These are phyloP conservation scores for Halichoerus grypus DNA, from an alignment of 2,113 vertebrate genomes.

Conservation along the genomic window DNA sequence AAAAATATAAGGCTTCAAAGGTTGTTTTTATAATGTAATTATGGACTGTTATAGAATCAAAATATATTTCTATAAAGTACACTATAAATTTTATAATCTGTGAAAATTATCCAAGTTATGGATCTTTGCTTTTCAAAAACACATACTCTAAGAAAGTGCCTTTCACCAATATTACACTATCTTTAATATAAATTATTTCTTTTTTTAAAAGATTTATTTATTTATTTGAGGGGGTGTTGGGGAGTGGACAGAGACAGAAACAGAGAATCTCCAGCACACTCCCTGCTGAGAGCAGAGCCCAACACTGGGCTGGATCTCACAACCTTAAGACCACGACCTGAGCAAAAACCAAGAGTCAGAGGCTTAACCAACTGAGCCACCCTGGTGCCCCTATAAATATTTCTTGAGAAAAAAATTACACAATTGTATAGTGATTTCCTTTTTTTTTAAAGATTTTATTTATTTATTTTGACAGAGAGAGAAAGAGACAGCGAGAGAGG, in stretches of 20 bases:
- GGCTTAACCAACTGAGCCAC: too few species aligned
- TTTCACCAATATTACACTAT: neutral
- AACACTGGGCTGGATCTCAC: too few species aligned
- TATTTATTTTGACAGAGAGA: too few species aligned
- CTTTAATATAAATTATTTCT: neutral
- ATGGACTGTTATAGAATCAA: neutral
- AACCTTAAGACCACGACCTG: too few species aligned
- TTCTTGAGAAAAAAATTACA: neutral
- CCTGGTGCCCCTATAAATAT: neutral
- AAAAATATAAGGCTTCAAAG: neutral
- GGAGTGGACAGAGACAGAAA: too few species aligned
- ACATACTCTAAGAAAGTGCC: neutral
- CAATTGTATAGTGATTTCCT: neutral
- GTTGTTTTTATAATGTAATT: neutral
- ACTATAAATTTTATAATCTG: neutral
- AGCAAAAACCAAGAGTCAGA: too few species aligned
- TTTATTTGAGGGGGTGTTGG: too few species aligned
- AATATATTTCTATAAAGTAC: neutral
- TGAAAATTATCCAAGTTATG: neutral
- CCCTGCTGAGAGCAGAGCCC: too few species aligned
- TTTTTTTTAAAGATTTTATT: too few species aligned
- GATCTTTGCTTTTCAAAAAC: neutral
- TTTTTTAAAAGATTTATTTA: too few species aligned
- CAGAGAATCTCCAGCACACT: too few species aligned
- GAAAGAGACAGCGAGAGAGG: too few species aligned